A percentile compares a stretch with the other conserved stretches of the same genome.
These are phyloP conservation scores for Drosophila formosana DNA, from an alignment of 2,888 invertebrate genomes.

Conservation along the genomic window DNA sequence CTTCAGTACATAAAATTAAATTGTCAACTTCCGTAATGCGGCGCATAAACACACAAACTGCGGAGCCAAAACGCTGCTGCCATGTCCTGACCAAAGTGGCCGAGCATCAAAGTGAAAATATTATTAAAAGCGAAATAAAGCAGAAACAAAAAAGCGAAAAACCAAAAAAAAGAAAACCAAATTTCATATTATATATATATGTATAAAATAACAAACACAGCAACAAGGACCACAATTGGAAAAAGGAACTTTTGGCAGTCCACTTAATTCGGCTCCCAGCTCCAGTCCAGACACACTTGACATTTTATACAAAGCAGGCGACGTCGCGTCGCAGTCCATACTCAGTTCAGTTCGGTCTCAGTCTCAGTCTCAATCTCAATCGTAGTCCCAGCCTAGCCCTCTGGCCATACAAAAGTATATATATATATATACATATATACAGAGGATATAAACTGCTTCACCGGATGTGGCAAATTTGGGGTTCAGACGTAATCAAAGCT, in stretches of 20 bases:
- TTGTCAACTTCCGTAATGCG: constrained; percentile 77
- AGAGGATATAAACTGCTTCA: constrained; percentile 53
- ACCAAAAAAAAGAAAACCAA: constrained; percentile 22
- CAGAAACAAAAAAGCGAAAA: constrained; percentile 39
- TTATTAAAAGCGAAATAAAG: constrained; percentile 76
- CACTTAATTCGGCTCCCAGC: constrained; percentile 68
- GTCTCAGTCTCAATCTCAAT: background rate
- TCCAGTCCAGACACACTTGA: constrained; percentile 70
- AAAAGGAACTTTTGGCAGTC: constrained; percentile 64
- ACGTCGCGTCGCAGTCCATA: constrained; percentile 46
- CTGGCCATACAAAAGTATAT: background rate
- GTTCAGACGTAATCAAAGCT: constrained; percentile 46
- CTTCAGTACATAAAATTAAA: constrained; percentile 77
- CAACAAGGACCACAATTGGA: constrained; percentile 45
- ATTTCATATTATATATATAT: constrained; percentile 19
- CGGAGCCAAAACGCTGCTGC: constrained; percentile 9
- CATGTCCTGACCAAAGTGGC: constrained; percentile 63
- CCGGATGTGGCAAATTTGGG: constrained; percentile 76
- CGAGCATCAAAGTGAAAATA: constrained; percentile 79
- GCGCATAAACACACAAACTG: constrained; percentile 41
- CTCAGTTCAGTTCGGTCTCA: background rate
- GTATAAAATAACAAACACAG: constrained; percentile 26
- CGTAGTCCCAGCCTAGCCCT: constrained; percentile 3
- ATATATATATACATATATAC: background rate
- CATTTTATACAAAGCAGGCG: constrained; percentile 57